Percentiles rank a stretch among this genome's conserved stretches.
These are phyloP conservation scores for Pristionchus maxplancki DNA, from an alignment of 2,888 invertebrate genomes.

Conservation along the genomic window DNA sequence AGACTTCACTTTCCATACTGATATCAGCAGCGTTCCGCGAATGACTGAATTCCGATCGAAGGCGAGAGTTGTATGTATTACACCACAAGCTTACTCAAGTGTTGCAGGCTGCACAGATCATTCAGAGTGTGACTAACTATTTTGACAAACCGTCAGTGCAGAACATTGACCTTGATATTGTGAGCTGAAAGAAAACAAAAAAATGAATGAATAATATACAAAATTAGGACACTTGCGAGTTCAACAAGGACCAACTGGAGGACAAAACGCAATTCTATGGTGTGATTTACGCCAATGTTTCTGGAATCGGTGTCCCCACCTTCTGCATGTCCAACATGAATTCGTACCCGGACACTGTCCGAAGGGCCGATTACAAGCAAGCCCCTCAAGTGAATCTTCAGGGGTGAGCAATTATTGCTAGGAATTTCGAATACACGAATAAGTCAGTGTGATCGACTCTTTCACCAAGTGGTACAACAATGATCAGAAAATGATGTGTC, in stretches of 20 bases:
- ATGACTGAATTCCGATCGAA: neutral
- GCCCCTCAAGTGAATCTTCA: neutral
- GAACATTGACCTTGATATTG: neutral
- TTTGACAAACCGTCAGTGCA: neutral
- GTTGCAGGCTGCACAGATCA: neutral
- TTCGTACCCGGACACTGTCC: neutral
- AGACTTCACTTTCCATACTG: neutral
- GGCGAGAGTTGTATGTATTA: neutral
- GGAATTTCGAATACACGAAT: neutral
- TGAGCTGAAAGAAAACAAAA: neutral
- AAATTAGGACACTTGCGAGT: neutral
- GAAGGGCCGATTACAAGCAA: neutral
- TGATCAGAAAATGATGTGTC: neutral
- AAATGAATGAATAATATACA: neutral
- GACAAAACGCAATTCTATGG: neutral
- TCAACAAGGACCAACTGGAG: neutral
- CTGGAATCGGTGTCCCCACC: neutral
- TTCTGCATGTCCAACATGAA: slow-evolving; percentile 6
- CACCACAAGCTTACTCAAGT: neutral
- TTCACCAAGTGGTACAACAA: neutral
- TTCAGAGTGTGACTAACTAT: neutral
- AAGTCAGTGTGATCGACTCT: neutral
- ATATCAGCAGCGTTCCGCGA: slow-evolving; percentile 15
- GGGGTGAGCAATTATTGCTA: neutral
- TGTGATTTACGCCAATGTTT: neutral